A percentile compares a stretch with the other conserved stretches of the same genome.
These are phyloP conservation scores for Mesocricetus auratus DNA, from an alignment of 2,113 vertebrate genomes.

Conservation along the genomic window DNA sequence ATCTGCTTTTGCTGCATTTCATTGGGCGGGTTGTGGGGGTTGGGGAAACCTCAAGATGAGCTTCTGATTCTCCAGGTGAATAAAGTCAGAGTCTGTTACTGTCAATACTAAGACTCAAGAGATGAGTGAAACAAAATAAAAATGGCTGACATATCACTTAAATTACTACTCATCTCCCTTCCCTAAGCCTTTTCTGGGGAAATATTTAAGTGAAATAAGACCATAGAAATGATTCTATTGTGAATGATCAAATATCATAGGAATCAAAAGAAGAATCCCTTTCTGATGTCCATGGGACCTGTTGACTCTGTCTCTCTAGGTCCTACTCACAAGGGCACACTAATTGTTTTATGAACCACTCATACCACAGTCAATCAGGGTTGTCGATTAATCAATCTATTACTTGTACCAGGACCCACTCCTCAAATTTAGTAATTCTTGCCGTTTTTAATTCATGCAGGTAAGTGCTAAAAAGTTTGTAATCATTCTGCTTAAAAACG, in stretches of 20 bases:
- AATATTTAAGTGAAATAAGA: not conserved
- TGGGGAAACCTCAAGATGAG: not conserved
- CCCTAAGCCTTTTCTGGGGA: not conserved
- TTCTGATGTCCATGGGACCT: not conserved
- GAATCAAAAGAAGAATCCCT: not conserved
- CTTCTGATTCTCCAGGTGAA: not conserved
- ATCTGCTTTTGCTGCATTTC: not conserved
- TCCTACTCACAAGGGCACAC: not conserved
- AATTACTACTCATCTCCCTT: not conserved
- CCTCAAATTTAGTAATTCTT: not conserved
- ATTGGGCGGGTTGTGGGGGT: not conserved
- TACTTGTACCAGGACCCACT: not conserved
- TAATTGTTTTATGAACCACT: not conserved
- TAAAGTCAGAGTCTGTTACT: not conserved
- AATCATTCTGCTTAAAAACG: constrained; percentile 1
- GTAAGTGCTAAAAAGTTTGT: not conserved
- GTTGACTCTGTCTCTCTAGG: not conserved
- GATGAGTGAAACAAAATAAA: not conserved
- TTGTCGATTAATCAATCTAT: not conserved
- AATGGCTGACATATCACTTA: not conserved
- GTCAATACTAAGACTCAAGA: not conserved
- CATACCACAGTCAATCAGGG: not conserved
- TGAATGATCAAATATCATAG: not conserved
- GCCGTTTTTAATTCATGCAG: not conserved
- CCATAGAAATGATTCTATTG: not conserved